These are phyloP conservation scores for Cheumatopsyche charites DNA, from an alignment of 1,140 invertebrate species.

Conservation along the genomic window DNA sequence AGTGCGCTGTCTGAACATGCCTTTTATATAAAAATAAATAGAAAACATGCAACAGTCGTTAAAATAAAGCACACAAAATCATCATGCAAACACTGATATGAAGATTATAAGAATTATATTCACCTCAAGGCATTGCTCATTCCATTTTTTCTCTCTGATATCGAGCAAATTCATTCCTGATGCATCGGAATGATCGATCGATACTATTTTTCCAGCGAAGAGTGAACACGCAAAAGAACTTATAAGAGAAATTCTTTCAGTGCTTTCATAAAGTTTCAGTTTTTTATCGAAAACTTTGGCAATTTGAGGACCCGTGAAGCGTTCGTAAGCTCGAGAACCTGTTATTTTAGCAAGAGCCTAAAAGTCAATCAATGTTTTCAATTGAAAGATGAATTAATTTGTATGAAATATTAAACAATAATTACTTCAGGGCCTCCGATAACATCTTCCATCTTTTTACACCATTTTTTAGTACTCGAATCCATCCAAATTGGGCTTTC, in stretches of 20 bases:
- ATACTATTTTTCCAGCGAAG: constrained; percentile 87
- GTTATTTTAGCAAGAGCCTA: constrained; percentile 84
- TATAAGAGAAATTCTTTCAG: constrained; percentile 89
- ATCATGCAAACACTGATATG: not conserved
- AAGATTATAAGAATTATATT: constrained; percentile 28
- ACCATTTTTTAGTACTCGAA: constrained; percentile 84
- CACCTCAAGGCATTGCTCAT: constrained; percentile 73
- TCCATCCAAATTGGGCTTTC: constrained; percentile 98
- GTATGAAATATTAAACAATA: constrained; percentile 24
- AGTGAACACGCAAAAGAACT: constrained; percentile 91
- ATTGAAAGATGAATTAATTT: not conserved
- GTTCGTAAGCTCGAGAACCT: constrained; percentile 90
- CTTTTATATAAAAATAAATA: constrained; percentile 52
- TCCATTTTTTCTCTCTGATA: constrained; percentile 82
- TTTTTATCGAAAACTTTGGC: constrained; percentile 81
- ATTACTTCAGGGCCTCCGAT: constrained; percentile 78
- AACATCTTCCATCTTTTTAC: constrained; percentile 76
- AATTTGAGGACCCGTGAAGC: constrained; percentile 94
- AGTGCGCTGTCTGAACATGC: constrained; percentile 73
- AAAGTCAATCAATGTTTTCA: constrained; percentile 10
- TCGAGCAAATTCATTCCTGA: constrained; percentile 97
- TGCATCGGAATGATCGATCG: constrained; percentile 90
- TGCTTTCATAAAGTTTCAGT: constrained; percentile 77
- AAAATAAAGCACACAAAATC: constrained; percentile 10
- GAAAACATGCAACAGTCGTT: not conserved